These are phyloP conservation scores for Pipistrellus pygmaeus DNA, from an alignment of 2,797 vertebrate species.

Conservation along the genomic window DNA sequence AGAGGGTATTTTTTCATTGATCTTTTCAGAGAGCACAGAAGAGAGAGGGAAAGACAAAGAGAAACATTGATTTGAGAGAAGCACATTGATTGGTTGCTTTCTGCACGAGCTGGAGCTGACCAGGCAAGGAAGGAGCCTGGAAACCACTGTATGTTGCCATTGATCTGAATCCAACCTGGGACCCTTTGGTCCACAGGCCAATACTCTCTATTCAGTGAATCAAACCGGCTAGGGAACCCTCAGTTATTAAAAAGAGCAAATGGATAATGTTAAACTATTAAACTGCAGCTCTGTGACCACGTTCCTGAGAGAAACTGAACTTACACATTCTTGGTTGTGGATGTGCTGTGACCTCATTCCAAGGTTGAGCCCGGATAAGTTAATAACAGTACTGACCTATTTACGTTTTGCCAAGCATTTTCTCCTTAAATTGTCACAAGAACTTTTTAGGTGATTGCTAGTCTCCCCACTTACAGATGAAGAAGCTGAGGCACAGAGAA, in stretches of 20 bases:
- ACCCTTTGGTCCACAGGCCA: too few species aligned
- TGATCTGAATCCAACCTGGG: too few species aligned
- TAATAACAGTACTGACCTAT: constrained; percentile 13
- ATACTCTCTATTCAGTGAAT: too few species aligned
- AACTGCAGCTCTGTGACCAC: not conserved
- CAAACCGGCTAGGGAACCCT: not conserved
- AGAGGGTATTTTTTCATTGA: too few species aligned
- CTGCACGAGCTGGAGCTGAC: too few species aligned
- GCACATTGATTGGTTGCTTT: too few species aligned
- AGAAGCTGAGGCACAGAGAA: constrained; percentile 27
- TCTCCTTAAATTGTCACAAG: constrained; percentile 30
- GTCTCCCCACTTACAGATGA: not conserved
- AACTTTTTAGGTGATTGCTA: not conserved
- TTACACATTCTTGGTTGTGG: not conserved
- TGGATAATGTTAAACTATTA: constrained; percentile 32
- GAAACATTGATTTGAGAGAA: too few species aligned
- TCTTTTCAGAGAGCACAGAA: too few species aligned
- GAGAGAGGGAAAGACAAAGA: too few species aligned
- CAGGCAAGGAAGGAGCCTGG: too few species aligned
- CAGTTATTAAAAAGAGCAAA: not conserved
- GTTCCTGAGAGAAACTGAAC: constrained; percentile 32
- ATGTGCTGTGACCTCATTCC: constrained; percentile 49
- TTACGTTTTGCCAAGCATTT: constrained; percentile 50
- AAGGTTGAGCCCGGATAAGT: constrained; percentile 45
- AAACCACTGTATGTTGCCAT: too few species aligned